Evolutionary conservation across 2,888 invertebrate species (phyloP), one percentile per base, ranked within the genome.

Genomic region (Azorinus chamasolen): DNA sequence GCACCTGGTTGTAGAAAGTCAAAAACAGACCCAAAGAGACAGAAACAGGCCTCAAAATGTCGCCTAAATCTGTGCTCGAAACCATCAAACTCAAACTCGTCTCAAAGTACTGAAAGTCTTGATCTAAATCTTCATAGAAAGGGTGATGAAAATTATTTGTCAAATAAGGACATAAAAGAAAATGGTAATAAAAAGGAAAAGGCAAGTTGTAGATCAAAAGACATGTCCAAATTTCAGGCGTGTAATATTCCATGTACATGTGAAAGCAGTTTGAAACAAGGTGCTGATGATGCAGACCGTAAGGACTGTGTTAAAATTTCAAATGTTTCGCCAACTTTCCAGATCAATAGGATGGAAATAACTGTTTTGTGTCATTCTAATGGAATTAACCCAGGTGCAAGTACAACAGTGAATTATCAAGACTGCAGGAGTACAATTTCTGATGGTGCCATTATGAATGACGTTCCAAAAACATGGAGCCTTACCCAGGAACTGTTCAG

Each of bases 401-500:
- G 37, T 64, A 54, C 59, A 53, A 12, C 64, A 41, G 51, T 74
- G 27, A 57, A 68, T 43, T 53, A 63, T 48, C 79, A 64, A 61
- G 76, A 72, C 27, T 71, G 62, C 50, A 64, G 64, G 51, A 71
- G 37, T 59, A 57, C 70, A 51, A 53, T 77, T 51, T 69, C 70
- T 37, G 69, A 71, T 39, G 78, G 75, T 78, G 77, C 75, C 71
- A 65, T 71, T 45, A 45, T 68, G 45, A 61, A 68, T 22, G 81
- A 79, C 62, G 79, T 62, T 45, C 88, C 88, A 6, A 89, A 90
- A 73, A 85, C 89, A n/a, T 92, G 92, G 92, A 93, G 93, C 84
- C 88, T 94, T 46, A 93, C 94, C 4, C 91, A 92, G 70, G 94
- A 94, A 87, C 88, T 94, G 48, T 93, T 93, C 74, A 92, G 93